phyloP scores from a whole-genome alignment of 2,113 vertebrate species.

The Raja brachyura region DNA sequence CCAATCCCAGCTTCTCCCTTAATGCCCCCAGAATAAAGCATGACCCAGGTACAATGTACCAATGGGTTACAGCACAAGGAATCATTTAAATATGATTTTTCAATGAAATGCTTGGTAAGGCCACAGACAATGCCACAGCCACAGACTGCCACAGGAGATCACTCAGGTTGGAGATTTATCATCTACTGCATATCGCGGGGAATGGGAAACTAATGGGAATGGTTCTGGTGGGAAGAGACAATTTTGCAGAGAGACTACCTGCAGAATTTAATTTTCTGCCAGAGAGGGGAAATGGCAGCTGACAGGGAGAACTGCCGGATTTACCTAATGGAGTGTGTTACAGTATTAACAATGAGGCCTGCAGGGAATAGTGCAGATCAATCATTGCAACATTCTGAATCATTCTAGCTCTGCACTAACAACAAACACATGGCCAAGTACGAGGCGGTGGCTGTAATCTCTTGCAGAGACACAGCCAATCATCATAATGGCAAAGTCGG shows the following conservation, averaged over 20 bases:
- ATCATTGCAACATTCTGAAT: background rate
- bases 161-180: background rate
- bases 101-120: background rate
- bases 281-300: background rate
- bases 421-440: conserved; percentile 4
- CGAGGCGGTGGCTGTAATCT: background rate
- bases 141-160: background rate
- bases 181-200: too few species aligned
- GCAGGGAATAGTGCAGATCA: background rate
- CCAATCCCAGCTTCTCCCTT: too few species aligned
- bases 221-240: background rate
- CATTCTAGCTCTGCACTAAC: background rate
- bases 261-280: background rate
- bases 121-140: background rate
- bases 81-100: background rate
- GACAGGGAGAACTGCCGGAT: background rate
- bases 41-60: background rate
- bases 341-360: background rate
- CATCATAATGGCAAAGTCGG: background rate
- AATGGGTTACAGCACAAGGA: background rate
- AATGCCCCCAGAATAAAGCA: too few species aligned
- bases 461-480: background rate
- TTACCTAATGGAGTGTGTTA: conserved; percentile 3
- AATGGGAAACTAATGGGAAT: too few species aligned
- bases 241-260: background rate